Evolutionary conservation across 2,113 vertebrate genomes (phyloP), one percentile per base, ranked within the genome.

Genomic region (Tursiops truncatus): DNA sequence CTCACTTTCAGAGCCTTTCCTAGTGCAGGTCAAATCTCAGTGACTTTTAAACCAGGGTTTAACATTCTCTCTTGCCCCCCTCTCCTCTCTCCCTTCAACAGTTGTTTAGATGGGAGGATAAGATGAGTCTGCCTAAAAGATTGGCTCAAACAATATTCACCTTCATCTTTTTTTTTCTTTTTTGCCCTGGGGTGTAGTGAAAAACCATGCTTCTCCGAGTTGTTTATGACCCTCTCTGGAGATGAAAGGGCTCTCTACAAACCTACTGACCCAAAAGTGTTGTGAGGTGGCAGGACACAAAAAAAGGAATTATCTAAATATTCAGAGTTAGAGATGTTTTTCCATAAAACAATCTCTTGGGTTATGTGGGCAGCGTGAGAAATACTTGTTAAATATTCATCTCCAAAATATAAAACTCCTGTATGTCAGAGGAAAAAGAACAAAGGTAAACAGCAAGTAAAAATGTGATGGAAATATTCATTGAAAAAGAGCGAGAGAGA

Each of bases 171-270:
- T 6, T 36, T 76, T 44, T 36, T 63, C 36, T 18, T 15, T n/a
- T 21, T 41, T 77, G 25, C 47, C 25, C 60, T 38, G 4, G 82
- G 41, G 21, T 81, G 3, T 8, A 31, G 79, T 14, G 28, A 92
- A 60, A 60, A 56, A 15, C 11, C 44, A 2, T 2, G 41, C 62
- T n/a, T 63, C 73, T 79, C 23, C 2, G 71, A 47, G 53, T n/a
- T 62, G 58, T 58, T 89, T 76, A 21, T 65, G 87, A 62, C 17
- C 36, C 56, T 83, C 15, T 12, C 26, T 73, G 15, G 20, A 73
- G 38, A 96, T 91, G 76, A 94, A 97, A 97, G 44, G 58, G 4
- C 44, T 84, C 56, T 11, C 38, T 62, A 11, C 67, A 70, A 80
- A 82, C 65, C 91, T 62, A 36, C 9, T 41, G 93, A 91, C 86